These are phyloP conservation scores for Stercorarius parasiticus DNA, from an alignment of 2,113 vertebrate species.

Conservation along the genomic window DNA sequence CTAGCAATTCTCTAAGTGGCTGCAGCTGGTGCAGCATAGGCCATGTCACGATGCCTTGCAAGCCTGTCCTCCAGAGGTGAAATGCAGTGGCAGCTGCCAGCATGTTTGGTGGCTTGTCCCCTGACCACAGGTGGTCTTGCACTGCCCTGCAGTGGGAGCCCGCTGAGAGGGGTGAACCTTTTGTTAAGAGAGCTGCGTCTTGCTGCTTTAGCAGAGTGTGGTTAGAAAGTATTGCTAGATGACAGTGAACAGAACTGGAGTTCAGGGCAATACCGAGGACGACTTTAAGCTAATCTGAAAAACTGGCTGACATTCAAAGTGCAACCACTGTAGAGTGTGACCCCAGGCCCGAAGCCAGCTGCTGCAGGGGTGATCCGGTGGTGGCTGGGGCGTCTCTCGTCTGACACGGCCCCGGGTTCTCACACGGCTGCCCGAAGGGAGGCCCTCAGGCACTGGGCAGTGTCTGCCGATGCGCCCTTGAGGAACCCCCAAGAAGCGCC, in stretches of 20 bases:
- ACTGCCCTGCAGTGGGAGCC: fast-evolving
- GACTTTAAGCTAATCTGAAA: background rate
- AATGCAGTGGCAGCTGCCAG: fast-evolving
- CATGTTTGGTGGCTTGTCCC: fast-evolving
- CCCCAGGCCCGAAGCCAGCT: background rate
- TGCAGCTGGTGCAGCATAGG: fast-evolving
- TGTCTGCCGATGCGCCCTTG: fast-evolving
- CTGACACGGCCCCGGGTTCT: background rate
- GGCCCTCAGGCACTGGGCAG: fast-evolving
- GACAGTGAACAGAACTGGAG: background rate
- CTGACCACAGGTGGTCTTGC: fast-evolving
- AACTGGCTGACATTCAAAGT: fast-evolving
- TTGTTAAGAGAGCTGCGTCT: fast-evolving
- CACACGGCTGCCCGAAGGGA: background rate
- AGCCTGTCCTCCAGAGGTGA: too few species aligned
- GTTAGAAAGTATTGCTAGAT: fast-evolving
- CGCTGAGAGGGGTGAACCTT: background rate
- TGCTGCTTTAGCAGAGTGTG: fast-evolving
- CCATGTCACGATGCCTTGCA: fast-evolving
- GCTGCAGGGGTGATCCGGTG: fast-evolving
- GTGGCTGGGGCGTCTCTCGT: fast-evolving
- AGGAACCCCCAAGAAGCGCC: fast-evolving
- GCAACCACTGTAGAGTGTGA: fast-evolving
- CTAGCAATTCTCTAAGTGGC: background rate
- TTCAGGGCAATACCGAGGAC: fast-evolving